phyloP scores from a whole-genome alignment of 1,140 invertebrate species.

The Drosophila bifasciata region DNA sequence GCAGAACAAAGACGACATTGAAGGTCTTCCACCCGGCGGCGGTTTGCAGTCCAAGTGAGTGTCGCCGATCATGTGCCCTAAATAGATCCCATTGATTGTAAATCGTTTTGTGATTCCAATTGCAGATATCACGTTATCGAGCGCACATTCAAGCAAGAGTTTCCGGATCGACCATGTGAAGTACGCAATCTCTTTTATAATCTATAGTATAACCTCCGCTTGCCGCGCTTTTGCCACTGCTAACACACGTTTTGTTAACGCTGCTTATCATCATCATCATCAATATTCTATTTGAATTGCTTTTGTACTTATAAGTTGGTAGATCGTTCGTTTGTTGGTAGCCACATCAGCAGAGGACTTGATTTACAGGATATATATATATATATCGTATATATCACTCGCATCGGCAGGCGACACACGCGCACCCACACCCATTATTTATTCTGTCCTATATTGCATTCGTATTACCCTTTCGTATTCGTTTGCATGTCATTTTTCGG shows the following conservation, averaged over 20 bases:
- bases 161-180: constrained; percentile 80
- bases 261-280: constrained; percentile 23
- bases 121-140: constrained; percentile 81
- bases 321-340: too few species aligned
- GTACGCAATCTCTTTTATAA: constrained; percentile 81
- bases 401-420: too few species aligned
- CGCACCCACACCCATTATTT: too few species aligned
- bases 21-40: constrained; percentile 82
- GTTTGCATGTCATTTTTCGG: too few species aligned
- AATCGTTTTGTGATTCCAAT: constrained; percentile 18
- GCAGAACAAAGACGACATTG: constrained; percentile 73
- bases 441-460: too few species aligned
- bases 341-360: too few species aligned
- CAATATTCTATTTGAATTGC: constrained; percentile 37
- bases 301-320: constrained; percentile 7
- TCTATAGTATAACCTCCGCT: constrained; percentile 55
- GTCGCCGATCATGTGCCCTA: not conserved
- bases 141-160: constrained; percentile 78
- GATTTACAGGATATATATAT: too few species aligned
- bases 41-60: constrained; percentile 81
- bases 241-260: constrained; percentile 42
- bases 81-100: constrained; percentile 2
- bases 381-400: too few species aligned
- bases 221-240: constrained; percentile 41
- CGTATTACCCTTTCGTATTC: too few species aligned